Conservation (phyloP, 2,797 vertebrate genomes). For the Hydrophis major region DNA sequence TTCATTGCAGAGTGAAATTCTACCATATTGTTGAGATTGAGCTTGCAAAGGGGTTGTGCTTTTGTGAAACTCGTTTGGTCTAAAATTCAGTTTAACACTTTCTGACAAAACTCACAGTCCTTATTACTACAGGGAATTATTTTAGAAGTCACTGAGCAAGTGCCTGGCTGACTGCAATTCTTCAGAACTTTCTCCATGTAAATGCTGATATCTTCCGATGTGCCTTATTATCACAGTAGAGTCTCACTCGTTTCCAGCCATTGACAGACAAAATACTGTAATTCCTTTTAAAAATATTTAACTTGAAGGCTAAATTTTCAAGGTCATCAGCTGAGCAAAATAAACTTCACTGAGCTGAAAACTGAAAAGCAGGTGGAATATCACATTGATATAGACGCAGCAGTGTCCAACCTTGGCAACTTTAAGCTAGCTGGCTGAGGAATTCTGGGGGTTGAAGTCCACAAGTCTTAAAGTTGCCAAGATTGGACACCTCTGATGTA, state of each 20-base stretch:
- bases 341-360: neutral
- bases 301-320: neutral
- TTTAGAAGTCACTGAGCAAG: neutral
- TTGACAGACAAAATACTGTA: neutral
- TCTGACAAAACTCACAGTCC: neutral
- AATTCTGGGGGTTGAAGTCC: no score
- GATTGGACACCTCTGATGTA: neutral
- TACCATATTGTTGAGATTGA: neutral
- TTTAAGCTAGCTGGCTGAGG: no score
- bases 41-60: neutral
- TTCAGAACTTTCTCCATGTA: constrained; percentile 7
- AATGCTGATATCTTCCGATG: constrained; percentile 7
- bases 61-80: constrained; percentile 2
- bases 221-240: neutral
- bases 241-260: neutral
- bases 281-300: neutral
- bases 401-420: no score
- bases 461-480: no score
- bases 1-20: neutral
- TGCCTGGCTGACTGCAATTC: neutral
- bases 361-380: constrained; percentile 11
- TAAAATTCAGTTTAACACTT: neutral
- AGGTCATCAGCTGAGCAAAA: constrained; percentile 4
- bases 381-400: neutral
- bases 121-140: neutral